Percentiles rank a stretch among this genome's conserved stretches.
Conservation (phyloP, 2,113 vertebrate species). For the Rhizomys pruinosus region DNA sequence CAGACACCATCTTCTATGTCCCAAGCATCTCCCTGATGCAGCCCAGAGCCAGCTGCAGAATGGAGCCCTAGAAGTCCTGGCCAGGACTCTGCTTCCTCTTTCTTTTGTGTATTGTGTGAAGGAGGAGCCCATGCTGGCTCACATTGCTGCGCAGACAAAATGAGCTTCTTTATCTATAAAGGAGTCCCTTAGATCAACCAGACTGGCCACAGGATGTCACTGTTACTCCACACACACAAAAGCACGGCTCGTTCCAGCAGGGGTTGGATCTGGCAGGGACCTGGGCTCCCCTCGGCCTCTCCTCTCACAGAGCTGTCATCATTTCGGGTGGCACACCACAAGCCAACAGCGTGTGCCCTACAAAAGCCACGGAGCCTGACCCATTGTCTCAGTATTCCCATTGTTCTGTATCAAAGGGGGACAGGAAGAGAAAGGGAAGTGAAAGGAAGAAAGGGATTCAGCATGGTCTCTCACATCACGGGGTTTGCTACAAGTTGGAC, state of each 20-base stretch:
- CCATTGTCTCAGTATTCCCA: conserved; percentile 54
- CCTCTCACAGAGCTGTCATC: not conserved
- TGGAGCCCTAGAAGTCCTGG: fast-evolving
- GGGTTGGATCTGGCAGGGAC: conserved; percentile 35
- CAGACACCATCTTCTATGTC: conserved; percentile 21
- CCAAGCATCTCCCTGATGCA: not conserved
- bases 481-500: not conserved
- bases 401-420: conserved; percentile 62
- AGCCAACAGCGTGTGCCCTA: not conserved
- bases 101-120: not conserved
- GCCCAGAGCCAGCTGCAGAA: conserved; percentile 10
- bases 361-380: not conserved
- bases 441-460: conserved; percentile 55
- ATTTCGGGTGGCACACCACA: conserved; percentile 15
- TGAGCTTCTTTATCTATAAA: conserved; percentile 61
- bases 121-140: not conserved
- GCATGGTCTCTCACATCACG: not conserved
- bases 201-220: conserved; percentile 82
- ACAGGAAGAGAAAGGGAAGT: conserved; percentile 23
- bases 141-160: conserved; percentile 35
- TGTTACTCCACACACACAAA: conserved; percentile 80
- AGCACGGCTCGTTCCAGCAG: not conserved
- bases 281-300: not conserved
- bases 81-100: not conserved
- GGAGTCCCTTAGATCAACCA: conserved; percentile 68